These are phyloP conservation scores for Notamacropus eugenii DNA, from an alignment of 2,797 vertebrate species.

Conservation along the genomic window DNA sequence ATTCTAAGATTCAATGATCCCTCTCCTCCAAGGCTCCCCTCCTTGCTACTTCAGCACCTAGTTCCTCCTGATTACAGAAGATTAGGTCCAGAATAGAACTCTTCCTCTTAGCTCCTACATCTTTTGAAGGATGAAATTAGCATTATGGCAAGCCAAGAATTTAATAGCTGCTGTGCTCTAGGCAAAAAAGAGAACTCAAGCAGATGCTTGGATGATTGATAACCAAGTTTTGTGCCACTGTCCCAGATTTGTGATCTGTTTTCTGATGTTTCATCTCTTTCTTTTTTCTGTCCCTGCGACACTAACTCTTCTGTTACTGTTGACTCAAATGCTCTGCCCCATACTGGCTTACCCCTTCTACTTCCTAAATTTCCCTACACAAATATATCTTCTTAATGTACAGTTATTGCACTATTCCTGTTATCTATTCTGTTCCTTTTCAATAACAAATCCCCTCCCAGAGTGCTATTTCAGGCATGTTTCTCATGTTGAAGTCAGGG, in stretches of 20 bases:
- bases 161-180: background rate
- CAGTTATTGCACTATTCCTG: background rate
- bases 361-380: background rate
- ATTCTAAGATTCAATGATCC: background rate
- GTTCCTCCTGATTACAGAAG: background rate
- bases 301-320: background rate
- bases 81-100: background rate
- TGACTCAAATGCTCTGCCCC: background rate
- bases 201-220: background rate
- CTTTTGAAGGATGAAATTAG: background rate
- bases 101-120: background rate
- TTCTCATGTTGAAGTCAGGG: background rate
- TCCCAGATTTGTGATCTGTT: background rate
- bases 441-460: background rate
- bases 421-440: background rate
- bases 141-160: background rate
- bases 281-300: background rate
- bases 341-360: background rate
- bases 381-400: background rate
- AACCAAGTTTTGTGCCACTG: background rate
- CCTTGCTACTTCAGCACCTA: background rate
- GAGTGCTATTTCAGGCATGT: background rate
- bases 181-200: background rate
- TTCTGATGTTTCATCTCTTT: background rate
- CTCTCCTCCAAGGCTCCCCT: background rate